Conservation (phyloP, 2,797 vertebrate genomes). For the Brachyrhaphis roseni region DNA sequence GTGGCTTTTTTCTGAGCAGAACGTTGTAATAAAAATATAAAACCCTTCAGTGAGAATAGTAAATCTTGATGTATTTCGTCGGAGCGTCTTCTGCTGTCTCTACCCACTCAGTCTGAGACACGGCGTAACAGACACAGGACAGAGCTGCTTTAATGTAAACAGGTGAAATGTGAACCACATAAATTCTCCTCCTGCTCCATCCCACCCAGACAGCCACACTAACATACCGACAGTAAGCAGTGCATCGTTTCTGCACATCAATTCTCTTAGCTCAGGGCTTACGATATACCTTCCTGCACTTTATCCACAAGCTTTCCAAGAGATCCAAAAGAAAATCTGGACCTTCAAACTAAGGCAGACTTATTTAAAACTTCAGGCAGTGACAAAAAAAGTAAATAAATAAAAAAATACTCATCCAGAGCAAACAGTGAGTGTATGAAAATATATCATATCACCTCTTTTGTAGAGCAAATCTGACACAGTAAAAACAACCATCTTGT, state of each 20-base stretch:
- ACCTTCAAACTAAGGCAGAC: not conserved
- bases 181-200: slow-evolving; percentile 17
- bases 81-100: not conserved
- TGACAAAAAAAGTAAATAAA: too few relatives aligned
- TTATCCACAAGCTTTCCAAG: not conserved
- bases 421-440: too few relatives aligned
- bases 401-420: too few relatives aligned
- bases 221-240: not conserved
- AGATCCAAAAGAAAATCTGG: not conserved
- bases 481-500: not conserved
- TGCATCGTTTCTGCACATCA: not conserved
- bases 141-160: slow-evolving; percentile 51
- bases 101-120: slow-evolving; percentile 4
- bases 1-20: not conserved
- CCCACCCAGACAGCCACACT: slow-evolving; percentile 4
- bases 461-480: too few relatives aligned
- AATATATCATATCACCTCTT: too few relatives aligned
- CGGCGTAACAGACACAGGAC: slow-evolving; percentile 11
- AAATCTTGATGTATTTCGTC: not conserved
- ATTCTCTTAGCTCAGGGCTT: not conserved
- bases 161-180: slow-evolving; percentile 37
- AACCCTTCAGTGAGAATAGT: not conserved
- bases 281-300: not conserved
- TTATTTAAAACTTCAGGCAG: too few relatives aligned
- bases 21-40: not conserved